phyloP scores from a whole-genome alignment of 2,113 vertebrate species.

The Nipponia nippon region DNA sequence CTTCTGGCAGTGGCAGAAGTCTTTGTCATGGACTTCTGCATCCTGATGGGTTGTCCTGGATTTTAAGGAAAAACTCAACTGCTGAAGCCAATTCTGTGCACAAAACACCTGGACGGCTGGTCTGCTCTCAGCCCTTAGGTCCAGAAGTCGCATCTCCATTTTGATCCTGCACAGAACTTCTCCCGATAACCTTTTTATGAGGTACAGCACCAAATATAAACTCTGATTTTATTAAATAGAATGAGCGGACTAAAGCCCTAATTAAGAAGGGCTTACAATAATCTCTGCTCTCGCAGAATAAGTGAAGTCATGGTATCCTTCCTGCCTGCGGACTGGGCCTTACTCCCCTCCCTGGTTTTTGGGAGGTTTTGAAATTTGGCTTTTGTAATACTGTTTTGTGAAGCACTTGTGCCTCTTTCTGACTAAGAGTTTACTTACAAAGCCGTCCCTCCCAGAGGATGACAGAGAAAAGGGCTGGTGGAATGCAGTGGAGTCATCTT shows the following conservation, averaged over 20 bases:
- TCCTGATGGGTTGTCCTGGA: not conserved
- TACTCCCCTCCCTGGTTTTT: not conserved
- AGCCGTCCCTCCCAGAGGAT: not conserved
- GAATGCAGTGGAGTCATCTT: not conserved
- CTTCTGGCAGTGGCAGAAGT: not conserved
- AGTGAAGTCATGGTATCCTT: not conserved
- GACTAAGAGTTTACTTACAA: not conserved
- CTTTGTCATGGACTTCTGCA: not conserved
- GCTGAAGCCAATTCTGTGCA: not conserved
- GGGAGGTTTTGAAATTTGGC: not conserved
- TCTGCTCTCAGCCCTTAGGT: not conserved
- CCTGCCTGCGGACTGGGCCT: not conserved
- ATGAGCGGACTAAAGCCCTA: not conserved
- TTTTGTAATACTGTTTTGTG: not conserved
- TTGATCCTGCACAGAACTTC: not conserved
- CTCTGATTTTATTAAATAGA: not conserved
- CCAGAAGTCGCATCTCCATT: not conserved
- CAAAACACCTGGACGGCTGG: not conserved
- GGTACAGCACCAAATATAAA: not conserved
- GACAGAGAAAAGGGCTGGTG: not conserved
- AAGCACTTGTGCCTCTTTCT: not conserved
- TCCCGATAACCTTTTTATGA: not conserved
- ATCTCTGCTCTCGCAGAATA: not conserved
- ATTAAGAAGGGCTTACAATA: not conserved
- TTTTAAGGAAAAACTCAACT: not conserved